A percentile compares a stretch with the other conserved stretches of the same genome.
Evolutionary conservation across 2,888 invertebrate genomes (phyloP).

Genomic region (Chorisops tibialis): DNA sequence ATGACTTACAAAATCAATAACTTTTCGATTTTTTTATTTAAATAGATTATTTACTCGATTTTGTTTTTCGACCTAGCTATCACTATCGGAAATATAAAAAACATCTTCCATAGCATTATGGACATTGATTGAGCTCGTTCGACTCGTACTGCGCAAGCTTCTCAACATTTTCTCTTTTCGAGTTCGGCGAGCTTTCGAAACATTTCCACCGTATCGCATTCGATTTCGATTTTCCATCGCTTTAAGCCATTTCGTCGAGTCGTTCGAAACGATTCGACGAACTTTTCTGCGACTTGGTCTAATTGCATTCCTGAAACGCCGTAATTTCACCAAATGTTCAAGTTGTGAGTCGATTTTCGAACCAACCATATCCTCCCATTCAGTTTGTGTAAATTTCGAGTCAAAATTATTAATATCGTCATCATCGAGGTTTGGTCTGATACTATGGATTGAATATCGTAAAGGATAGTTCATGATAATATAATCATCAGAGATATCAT

Average conservation of each 20-base stretch:
- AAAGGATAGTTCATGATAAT: constrained; percentile 3
- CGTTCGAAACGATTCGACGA: not conserved
- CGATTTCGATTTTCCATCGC: not conserved
- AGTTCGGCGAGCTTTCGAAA: constrained; percentile 1
- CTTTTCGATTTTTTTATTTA: too few species aligned
- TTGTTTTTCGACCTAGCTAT: not conserved
- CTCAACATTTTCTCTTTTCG: not conserved
- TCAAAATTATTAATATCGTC: not conserved
- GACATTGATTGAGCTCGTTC: not conserved
- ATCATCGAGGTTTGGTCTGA: not conserved
- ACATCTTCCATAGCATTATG: constrained; percentile 13
- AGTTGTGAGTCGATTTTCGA: not conserved
- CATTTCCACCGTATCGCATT: constrained; percentile 9
- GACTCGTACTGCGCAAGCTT: not conserved
- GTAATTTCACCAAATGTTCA: constrained; percentile 2
- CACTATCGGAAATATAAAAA: constrained; percentile 12
- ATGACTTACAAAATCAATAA: too few species aligned
- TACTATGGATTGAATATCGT: not conserved
- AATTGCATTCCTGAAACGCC: constrained; percentile 3
- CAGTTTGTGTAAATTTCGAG: constrained; percentile 8
- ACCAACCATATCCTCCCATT: not conserved
- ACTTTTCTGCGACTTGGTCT: constrained; percentile 5
- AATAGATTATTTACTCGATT: too few species aligned
- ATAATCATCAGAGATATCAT: not conserved
- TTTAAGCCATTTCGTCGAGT: not conserved